Evolutionary conservation across 2,888 invertebrate species (phyloP), one percentile per base, ranked within the genome.

Genomic region (Stramonita haemastoma): DNA sequence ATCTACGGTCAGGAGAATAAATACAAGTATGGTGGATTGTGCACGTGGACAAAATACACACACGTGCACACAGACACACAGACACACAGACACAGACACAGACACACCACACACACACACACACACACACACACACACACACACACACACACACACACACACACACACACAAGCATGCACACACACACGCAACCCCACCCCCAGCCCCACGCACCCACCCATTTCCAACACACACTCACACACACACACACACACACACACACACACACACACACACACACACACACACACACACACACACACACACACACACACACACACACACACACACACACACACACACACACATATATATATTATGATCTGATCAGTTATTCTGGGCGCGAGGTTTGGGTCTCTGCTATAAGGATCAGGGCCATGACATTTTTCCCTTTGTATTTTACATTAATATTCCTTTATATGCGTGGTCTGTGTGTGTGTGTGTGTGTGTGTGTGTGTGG

Each of bases 261-360:
- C 70, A 70, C 70, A 70, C 70, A 70, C 70, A 70, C 70, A 70
- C 70, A 70, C 26, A 70, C 70, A 70, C 70, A 70, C 70, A 70
- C 70, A 70, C 70, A 70, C 70, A 70, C 26, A 22, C 70, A 73
- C 73, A 73, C 73, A 79, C 79, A 79, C 79, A 79, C 79, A 79
- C 79, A 79, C 79, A 34, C 79, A 79, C 79, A 79, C 79, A 79
- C 34, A 79, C 79, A 79, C 79, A 79, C 79, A 5, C 32, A 79
- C 15, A 13, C 32, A 32, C 2, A 79, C 77, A 70, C 19, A n/a
- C 70, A 60, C 22, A 13, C 46, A 46, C 60, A 13, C 22, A 60
- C 60, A 13, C 60, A 60, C 60, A 13, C 60, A 13, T 15, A 57
- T 57, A n/a, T n/a, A n/a, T n/a, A n/a, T n/a, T n/a, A 8, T 46